Evolutionary conservation across 1,140 invertebrate genomes (phyloP).

Genomic region (Heterodera schachtii): DNA sequence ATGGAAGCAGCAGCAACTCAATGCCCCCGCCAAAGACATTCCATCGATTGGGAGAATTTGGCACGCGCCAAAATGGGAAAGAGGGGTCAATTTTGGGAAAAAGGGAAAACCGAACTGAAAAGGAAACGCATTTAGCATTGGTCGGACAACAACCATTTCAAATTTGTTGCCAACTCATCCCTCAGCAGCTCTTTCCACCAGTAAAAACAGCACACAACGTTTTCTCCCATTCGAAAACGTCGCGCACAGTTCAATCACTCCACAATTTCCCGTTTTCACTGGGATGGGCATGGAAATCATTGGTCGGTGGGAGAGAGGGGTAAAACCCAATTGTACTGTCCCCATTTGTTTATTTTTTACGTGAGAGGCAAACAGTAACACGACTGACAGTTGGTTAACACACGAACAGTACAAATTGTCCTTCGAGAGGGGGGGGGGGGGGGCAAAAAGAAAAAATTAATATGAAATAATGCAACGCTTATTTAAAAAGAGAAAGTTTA

Average conservation of each 20-base stretch:
- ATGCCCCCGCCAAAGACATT: not conserved
- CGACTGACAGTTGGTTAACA: no score
- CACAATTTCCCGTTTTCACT: constrained; percentile 28
- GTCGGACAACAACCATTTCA: not conserved
- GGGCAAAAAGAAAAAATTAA: no score
- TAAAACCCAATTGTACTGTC: no score
- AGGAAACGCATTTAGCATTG: not conserved
- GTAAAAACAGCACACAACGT: not conserved
- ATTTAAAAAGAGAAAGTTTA: not conserved
- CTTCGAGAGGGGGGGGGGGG: no score
- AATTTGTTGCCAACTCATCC: not conserved
- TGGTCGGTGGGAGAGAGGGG: not conserved
- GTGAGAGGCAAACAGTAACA: no score
- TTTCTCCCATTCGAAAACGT: not conserved
- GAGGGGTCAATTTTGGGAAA: not conserved
- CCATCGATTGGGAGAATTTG: not conserved
- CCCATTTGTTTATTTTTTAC: no score
- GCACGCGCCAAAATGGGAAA: not conserved
- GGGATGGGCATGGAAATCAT: constrained; percentile 17
- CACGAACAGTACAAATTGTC: no score
- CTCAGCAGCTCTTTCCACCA: not conserved
- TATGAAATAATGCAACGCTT: no score
- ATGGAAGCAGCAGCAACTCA: not conserved
- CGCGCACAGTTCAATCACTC: constrained; percentile 8
- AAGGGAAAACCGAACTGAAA: not conserved